Conservation (phyloP, 2,113 vertebrate species). For the Scolopax mira region DNA sequence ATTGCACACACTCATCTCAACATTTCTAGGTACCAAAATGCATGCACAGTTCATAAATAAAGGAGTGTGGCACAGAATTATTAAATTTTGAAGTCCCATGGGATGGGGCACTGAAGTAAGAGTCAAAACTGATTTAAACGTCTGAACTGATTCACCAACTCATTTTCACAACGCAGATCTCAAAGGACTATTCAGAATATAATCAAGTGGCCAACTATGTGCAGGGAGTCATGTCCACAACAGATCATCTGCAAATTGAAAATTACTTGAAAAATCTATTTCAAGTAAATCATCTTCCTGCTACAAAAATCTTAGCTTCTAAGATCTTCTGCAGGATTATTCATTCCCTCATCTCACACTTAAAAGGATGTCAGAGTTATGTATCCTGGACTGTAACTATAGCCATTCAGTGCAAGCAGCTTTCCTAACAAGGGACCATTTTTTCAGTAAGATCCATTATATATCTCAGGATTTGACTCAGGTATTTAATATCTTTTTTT, state of each 20-base stretch:
- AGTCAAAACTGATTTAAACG: neutral
- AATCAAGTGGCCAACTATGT: neutral
- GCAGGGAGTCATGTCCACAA: neutral
- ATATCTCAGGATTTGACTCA: neutral
- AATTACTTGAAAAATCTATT: neutral
- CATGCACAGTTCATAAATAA: neutral
- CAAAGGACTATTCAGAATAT: neutral
- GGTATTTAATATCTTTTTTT: neutral
- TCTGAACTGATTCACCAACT: neutral
- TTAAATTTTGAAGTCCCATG: neutral
- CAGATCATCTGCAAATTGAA: neutral
- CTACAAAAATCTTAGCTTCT: neutral
- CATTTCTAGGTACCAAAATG: rapidly evolving
- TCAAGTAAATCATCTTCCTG: neutral
- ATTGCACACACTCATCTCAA: neutral
- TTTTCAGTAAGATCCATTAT: neutral
- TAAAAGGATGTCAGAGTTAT: neutral
- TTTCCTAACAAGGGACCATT: neutral
- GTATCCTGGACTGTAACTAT: neutral
- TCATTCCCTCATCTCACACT: neutral
- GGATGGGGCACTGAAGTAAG: neutral
- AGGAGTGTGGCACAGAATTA: neutral
- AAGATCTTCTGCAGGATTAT: neutral
- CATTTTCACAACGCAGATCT: neutral
- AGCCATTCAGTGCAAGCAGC: neutral